Percentiles rank a stretch among this genome's conserved stretches.
These are phyloP conservation scores for Spea bombifrons DNA, from an alignment of 2,113 vertebrate species.

Conservation along the genomic window DNA sequence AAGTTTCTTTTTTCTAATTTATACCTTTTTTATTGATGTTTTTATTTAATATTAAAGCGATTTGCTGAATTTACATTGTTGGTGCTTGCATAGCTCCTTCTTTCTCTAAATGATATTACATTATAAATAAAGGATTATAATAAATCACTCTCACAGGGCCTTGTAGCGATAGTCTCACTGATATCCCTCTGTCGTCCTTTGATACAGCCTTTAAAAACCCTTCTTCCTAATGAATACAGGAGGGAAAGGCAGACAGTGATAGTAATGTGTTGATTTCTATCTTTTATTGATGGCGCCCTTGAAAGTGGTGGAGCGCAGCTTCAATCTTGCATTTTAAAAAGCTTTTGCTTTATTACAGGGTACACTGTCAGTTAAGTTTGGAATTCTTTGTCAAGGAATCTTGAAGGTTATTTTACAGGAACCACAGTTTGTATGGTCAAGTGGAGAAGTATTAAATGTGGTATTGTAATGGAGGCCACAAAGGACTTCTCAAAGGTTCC, in stretches of 20 bases:
- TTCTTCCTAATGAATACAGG: slow-evolving; percentile 41
- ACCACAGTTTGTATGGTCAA: neutral
- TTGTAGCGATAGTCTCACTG: neutral
- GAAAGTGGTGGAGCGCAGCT: slow-evolving; percentile 8
- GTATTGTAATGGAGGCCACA: no score
- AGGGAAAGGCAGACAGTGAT: slow-evolving; percentile 27
- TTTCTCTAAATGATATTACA: neutral
- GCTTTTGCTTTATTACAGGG: neutral
- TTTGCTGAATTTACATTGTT: neutral
- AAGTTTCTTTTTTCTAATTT: no score
- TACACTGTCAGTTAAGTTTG: neutral
- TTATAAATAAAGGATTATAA: slow-evolving; percentile 12
- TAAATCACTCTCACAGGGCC: slow-evolving; percentile 1
- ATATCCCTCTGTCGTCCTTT: slow-evolving; percentile 30
- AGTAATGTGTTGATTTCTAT: slow-evolving; percentile 38
- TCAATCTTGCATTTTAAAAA: slow-evolving; percentile 32
- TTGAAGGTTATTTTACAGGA: slow-evolving; percentile 27
- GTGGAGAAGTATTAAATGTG: no score
- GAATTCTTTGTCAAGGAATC: slow-evolving; percentile 11
- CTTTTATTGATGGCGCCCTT: slow-evolving; percentile 45
- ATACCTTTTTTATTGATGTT: no score
- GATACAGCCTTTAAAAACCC: slow-evolving; percentile 24
- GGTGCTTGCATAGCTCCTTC: neutral
- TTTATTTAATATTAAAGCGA: no score
- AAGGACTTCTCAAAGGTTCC: no score